These are phyloP conservation scores for Mythimna ferrago DNA, from an alignment of 2,888 invertebrate genomes.

Conservation along the genomic window DNA sequence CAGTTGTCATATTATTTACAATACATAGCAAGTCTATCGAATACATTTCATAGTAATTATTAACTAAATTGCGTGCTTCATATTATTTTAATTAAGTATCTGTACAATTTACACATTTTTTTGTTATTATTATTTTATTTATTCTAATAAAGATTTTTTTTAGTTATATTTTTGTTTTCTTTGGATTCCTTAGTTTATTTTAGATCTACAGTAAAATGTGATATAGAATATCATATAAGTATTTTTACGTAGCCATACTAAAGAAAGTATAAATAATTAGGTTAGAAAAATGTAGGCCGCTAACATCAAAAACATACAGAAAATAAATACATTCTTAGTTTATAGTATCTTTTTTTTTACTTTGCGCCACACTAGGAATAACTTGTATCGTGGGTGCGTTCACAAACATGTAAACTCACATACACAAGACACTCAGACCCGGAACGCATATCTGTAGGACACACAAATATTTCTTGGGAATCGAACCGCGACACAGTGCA, in stretches of 20 bases:
- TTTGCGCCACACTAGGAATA: too few species aligned
- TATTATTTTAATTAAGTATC: slow-evolving; percentile 57
- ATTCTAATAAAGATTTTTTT: slow-evolving; percentile 81
- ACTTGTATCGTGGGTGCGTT: too few species aligned
- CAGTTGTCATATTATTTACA: not conserved
- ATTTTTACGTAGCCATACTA: not conserved
- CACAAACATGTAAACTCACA: too few species aligned
- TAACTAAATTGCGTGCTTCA: slow-evolving; percentile 70
- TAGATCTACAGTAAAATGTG: not conserved
- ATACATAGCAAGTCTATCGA: slow-evolving; percentile 6
- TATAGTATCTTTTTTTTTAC: too few species aligned
- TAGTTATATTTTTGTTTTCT: slow-evolving; percentile 66
- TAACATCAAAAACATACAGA: too few species aligned
- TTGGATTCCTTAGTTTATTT: slow-evolving; percentile 14
- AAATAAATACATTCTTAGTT: too few species aligned
- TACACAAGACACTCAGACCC: too few species aligned
- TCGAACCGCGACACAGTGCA: too few species aligned
- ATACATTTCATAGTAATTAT: slow-evolving; percentile 32
- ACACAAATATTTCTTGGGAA: too few species aligned
- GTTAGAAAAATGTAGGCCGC: too few species aligned
- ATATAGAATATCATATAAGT: not conserved
- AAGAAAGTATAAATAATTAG: too few species aligned
- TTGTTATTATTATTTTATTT: slow-evolving; percentile 72
- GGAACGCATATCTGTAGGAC: too few species aligned
- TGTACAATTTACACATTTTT: slow-evolving; percentile 65